Evolutionary conservation across 2,113 vertebrate genomes (phyloP).

Genomic region (Rhynchomys soricoides): DNA sequence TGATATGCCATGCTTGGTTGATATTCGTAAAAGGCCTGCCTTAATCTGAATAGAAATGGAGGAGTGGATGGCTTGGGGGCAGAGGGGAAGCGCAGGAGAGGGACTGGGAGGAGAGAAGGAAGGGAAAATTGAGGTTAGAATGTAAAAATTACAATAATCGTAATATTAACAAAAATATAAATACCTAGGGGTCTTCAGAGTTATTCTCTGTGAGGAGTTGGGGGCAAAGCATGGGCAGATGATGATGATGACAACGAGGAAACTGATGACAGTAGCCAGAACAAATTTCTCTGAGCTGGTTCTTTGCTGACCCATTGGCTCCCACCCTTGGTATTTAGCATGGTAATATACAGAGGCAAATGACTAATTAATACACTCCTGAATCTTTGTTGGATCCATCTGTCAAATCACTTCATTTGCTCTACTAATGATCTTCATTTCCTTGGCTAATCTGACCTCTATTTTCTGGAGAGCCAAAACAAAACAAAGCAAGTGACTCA

Average conservation of each 20-base stretch:
- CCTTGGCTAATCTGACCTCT: conserved; percentile 33
- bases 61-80: too few species aligned
- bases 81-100: neutral
- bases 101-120: neutral
- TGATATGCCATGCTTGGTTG: neutral
- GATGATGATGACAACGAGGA: neutral
- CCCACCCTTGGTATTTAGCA: neutral
- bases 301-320: neutral
- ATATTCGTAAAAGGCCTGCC: neutral
- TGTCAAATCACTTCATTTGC: neutral
- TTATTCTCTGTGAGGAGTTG: neutral
- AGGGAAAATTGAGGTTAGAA: neutral
- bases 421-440: conserved; percentile 36
- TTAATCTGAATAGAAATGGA: neutral
- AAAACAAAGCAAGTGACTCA: neutral
- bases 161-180: too few species aligned
- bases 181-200: neutral
- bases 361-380: neutral
- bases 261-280: too few species aligned
- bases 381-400: neutral
- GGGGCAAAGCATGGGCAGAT: too few species aligned
- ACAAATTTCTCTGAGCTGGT: too few species aligned
- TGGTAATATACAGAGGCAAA: neutral
- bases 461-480: conserved; percentile 26
- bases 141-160: neutral